phyloP scores from a whole-genome alignment of 2,888 invertebrate species.

The Tachina lurida region DNA sequence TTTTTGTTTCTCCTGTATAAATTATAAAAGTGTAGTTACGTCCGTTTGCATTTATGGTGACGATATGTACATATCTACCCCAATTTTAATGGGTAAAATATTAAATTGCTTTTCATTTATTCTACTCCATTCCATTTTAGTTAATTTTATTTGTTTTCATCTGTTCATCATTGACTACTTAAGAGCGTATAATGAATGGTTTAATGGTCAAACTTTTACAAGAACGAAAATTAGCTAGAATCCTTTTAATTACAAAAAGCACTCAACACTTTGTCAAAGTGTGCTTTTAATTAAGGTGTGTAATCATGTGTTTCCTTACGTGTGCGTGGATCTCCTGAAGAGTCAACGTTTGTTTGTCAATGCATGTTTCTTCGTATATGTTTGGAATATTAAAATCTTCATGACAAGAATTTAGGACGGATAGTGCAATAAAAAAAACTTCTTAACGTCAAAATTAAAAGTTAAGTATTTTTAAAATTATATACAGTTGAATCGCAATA shows the following conservation, averaged over 20 bases:
- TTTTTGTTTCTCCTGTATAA: no score
- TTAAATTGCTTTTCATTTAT: slow-evolving; percentile 32
- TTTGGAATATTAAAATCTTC: slow-evolving; percentile 27
- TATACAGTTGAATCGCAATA: no score
- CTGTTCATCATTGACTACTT: slow-evolving; percentile 77
- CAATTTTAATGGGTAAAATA: slow-evolving; percentile 20
- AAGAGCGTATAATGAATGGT: slow-evolving; percentile 80
- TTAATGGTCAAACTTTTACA: slow-evolving; percentile 78
- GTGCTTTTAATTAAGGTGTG: slow-evolving; percentile 76
- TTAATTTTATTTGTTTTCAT: slow-evolving; percentile 64
- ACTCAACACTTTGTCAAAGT: slow-evolving; percentile 81
- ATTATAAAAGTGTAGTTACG: no score
- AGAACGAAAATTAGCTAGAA: slow-evolving; percentile 79
- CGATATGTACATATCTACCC: slow-evolving; percentile 32
- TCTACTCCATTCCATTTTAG: slow-evolving; percentile 32
- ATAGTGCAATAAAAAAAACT: not conserved
- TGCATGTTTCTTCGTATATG: not conserved
- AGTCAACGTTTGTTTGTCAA: not conserved
- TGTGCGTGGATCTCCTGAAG: not conserved
- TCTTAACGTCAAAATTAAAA: not conserved
- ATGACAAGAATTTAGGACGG: not conserved
- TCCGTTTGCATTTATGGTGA: no score
- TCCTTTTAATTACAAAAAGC: slow-evolving; percentile 81
- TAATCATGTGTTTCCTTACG: slow-evolving; percentile 11
- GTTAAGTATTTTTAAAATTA: no score